phyloP scores from a whole-genome alignment of 2,888 invertebrate species.

The Achlya flavicornis region DNA sequence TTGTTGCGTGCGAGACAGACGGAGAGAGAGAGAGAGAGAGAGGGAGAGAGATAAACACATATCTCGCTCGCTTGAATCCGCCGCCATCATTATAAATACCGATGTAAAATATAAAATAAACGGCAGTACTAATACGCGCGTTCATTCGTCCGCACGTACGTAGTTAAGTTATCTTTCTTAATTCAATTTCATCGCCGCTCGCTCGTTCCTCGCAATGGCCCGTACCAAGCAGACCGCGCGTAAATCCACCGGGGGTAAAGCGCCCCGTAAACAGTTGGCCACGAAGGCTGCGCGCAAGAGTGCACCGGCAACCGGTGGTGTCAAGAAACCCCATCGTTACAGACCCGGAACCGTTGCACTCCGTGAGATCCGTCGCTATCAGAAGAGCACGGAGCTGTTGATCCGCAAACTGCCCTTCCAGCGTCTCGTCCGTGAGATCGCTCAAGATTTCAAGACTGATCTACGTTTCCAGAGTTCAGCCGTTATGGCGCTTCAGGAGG shows the following conservation, averaged over 20 bases:
- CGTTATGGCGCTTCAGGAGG: slow-evolving; percentile 90
- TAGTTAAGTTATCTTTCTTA: too few relatives aligned
- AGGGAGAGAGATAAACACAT: too few relatives aligned
- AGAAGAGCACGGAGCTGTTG: slow-evolving; percentile 94
- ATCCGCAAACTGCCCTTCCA: slow-evolving; percentile 96
- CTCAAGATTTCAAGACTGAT: slow-evolving; percentile 96
- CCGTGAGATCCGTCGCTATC: slow-evolving; percentile 95
- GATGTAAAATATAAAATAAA: too few relatives aligned
- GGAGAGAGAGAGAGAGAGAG: too few relatives aligned
- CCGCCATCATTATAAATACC: too few relatives aligned
- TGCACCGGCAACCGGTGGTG: slow-evolving; percentile 92
- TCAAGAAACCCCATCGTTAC: slow-evolving; percentile 92
- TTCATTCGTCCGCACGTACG: slow-evolving; percentile 21
- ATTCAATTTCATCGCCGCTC: too few relatives aligned
- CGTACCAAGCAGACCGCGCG: slow-evolving; percentile 96
- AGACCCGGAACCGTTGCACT: slow-evolving; percentile 95
- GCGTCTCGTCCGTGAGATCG: slow-evolving; percentile 94
- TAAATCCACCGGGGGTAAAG: slow-evolving; percentile 96
- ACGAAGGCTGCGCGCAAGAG: slow-evolving; percentile 93
- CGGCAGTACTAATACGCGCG: neutral
- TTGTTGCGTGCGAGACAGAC: too few relatives aligned
- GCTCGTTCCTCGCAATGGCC: slow-evolving; percentile 13
- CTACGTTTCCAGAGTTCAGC: slow-evolving; percentile 79
- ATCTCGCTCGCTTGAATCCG: too few relatives aligned
- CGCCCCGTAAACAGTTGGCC: slow-evolving; percentile 93